Percentiles rank a stretch among this genome's conserved stretches.
Evolutionary conservation across 2,113 vertebrate species (phyloP).

Genomic region (Clupea harengus): DNA sequence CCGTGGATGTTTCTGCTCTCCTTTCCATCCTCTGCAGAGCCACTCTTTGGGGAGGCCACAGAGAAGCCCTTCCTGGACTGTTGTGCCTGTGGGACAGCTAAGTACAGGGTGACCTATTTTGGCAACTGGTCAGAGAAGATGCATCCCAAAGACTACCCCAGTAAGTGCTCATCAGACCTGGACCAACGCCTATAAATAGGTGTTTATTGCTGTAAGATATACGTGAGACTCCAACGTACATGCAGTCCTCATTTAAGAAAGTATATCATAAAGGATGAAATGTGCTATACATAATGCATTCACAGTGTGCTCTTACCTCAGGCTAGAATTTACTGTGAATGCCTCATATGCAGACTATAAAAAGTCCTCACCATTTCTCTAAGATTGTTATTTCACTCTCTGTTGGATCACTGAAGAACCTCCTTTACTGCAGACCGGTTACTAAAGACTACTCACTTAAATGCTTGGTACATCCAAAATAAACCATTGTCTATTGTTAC

Average conservation of each 20-base stretch:
- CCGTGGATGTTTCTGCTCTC: background rate
- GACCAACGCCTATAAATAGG: background rate
- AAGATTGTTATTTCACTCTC: slow-evolving; percentile 2
- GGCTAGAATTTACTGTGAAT: background rate
- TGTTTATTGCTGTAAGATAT: background rate
- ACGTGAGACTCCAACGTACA: background rate
- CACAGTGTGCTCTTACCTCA: background rate
- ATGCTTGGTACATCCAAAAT: background rate
- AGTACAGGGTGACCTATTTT: slow-evolving; percentile 86
- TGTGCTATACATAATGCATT: background rate
- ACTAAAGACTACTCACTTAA: slow-evolving; percentile 14
- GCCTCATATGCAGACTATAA: background rate
- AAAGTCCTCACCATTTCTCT: background rate
- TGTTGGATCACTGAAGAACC: background rate
- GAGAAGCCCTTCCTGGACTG: slow-evolving; percentile 82
- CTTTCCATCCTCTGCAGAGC: slow-evolving; percentile 60
- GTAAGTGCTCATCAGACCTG: slow-evolving; percentile 65
- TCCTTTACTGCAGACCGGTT: slow-evolving; percentile 1
- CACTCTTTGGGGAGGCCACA: slow-evolving; percentile 70
- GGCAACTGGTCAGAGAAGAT: slow-evolving; percentile 89
- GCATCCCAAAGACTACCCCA: slow-evolving; percentile 85
- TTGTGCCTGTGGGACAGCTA: slow-evolving; percentile 86
- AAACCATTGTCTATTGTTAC: background rate
- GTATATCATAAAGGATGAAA: background rate
- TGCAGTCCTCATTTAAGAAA: background rate